Base-by-base conservation (phyloP, 2,113 vertebrate genomes). In the Oostethus manadensis region DNA sequence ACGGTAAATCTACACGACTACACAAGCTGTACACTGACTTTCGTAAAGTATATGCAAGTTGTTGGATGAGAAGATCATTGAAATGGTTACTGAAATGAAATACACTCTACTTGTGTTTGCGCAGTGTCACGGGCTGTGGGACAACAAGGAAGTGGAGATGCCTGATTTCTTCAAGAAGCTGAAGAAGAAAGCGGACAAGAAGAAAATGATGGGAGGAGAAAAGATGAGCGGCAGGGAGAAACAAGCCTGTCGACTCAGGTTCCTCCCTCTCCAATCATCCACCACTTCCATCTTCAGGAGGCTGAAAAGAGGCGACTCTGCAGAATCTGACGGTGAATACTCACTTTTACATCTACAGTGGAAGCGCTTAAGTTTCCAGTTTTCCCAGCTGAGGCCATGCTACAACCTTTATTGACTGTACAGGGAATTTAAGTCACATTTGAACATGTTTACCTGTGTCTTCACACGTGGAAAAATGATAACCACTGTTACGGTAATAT, bases 101-200 rank as follows among this genome's bases (percentile, higher is more conserved):
- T 38, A 38, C 10, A 38, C 35, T 11, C 10, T 38, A 21, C 18
- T 26, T 13, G 17, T 64, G 15, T 64, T 23, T 7, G 0, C 42
- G 17, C 70, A 92, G 92, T 89, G 85, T 58, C 87, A 91, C 4
- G 91, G 92, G 14, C 86, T 93, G 20, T 91, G 91, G 92, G 91
- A 92, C 84, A 88, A 88, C 76, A 89, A 84, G 22, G 87, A 89
- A 18, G 80, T 89, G 9, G 86, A 86, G 71, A 85, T 88, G 85
- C 86, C 86, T 0, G 87, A 88, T 60, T 86, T 89, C 45, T 83
- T 91, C 51, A 88, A 91, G 73, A 90, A 90, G 57, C 66, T 84
- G 38, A 87, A 88, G 76, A 86, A 54, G 67, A 89, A 86, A 67
- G 87, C 82, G 11, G 83, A 87, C 42, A 90, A 88, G 77, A 88